These are phyloP conservation scores for Arctia plantaginis DNA, from an alignment of 2,888 invertebrate genomes.

Conservation along the genomic window DNA sequence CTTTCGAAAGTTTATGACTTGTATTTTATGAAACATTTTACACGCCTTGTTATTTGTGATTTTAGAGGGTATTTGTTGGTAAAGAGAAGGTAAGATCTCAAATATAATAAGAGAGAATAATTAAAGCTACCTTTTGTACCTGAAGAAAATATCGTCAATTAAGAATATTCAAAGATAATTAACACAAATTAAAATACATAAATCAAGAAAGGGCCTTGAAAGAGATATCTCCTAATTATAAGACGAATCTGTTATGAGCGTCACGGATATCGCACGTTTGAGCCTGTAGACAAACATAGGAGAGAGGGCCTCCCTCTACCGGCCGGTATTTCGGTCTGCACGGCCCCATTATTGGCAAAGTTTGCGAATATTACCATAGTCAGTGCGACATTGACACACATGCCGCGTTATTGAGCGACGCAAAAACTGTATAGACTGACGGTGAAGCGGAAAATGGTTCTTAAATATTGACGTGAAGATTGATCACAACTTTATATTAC, in stretches of 20 bases:
- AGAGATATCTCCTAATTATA: conserved; percentile 25
- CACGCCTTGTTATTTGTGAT: background rate
- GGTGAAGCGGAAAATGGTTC: conserved; percentile 31
- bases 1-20: background rate
- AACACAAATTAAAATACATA: background rate
- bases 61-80: background rate
- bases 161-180: background rate
- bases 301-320: background rate
- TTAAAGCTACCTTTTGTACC: background rate
- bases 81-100: background rate
- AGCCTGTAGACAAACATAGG: conserved; percentile 44
- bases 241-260: conserved; percentile 8
- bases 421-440: conserved; percentile 50
- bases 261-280: conserved; percentile 20
- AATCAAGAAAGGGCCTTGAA: conserved; percentile 12
- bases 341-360: conserved; percentile 63
- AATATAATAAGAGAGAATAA: background rate
- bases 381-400: conserved; percentile 62
- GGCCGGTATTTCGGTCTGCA: background rate
- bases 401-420: conserved; percentile 49
- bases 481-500: conserved; percentile 33
- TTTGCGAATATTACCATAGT: conserved; percentile 64
- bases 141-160: background rate
- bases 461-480: conserved; percentile 40
- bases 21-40: background rate